Evolutionary conservation across 2,888 invertebrate genomes (phyloP).

Genomic region (Conistra vaccinii): DNA sequence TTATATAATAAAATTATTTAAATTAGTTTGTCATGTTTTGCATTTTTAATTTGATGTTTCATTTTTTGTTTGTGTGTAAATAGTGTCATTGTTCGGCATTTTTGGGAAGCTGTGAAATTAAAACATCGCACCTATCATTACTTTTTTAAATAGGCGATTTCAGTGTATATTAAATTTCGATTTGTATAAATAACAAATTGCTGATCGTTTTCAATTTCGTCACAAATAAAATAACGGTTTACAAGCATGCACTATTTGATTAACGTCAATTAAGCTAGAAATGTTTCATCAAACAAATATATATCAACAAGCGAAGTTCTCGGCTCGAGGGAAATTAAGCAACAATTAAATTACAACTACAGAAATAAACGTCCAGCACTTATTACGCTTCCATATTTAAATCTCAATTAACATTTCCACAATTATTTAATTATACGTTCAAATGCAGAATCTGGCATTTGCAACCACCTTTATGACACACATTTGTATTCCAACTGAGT

Average conservation of each 20-base stretch:
- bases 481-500: slow-evolving; percentile 60
- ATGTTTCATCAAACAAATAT: slow-evolving; percentile 15
- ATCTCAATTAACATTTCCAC: slow-evolving; percentile 15
- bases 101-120: not conserved
- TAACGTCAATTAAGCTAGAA: not conserved
- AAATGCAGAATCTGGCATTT: slow-evolving; percentile 44
- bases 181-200: not conserved
- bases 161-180: not conserved
- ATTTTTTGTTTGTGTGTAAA: not conserved
- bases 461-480: slow-evolving; percentile 63
- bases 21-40: not conserved
- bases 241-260: not conserved
- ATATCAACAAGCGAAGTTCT: not conserved
- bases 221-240: not conserved
- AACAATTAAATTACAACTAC: slow-evolving; percentile 18
- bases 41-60: not conserved
- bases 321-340: slow-evolving; percentile 2
- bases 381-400: slow-evolving; percentile 23
- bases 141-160: not conserved
- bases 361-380: slow-evolving; percentile 3
- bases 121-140: not conserved
- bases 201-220: not conserved
- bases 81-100: not conserved
- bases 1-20: no score
- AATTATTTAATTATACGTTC: slow-evolving; percentile 10